Base-by-base conservation (phyloP, 2,888 invertebrate species). In the Limnephilus auricula region DNA sequence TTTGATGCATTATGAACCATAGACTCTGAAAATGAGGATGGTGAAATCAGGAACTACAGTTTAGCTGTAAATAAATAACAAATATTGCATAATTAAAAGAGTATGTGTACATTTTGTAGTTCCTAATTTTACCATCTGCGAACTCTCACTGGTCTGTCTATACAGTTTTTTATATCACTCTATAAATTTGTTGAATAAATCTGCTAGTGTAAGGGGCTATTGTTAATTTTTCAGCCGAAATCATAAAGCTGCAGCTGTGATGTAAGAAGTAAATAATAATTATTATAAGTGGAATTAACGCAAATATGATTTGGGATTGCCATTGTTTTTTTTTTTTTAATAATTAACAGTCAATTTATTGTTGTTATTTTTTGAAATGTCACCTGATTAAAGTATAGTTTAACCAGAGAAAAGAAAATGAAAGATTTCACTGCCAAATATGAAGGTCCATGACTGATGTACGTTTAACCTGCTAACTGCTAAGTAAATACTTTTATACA, bases 191-290 rank as follows among this genome's bases (percentile, higher is more conserved):
- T 25, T n/a, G 6, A 65, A 9, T 65, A 65, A 65, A 65, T 65
- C 65, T 65, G 65, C 25, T n/a, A 65, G 65, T 65, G 25, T 65
- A 65, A n/a, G 25, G 65, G 65, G 65, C 25, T 65, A 65, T 65
- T 65, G 65, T 82, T 82, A 37, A 82, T 18, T 82, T 82, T 82
- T 82, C 82, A 37, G 82, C 82, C 9, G 82, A 37, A 82, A 82
- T 25, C 32, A 82, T 82, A 37, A 82, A 82, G 82, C 82, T 34
- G 82, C 34, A 25, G 82, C 82, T 82, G 82, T 82, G 82, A 82
- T 82, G 34, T 82, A 82, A 82, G 34, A 34, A 34, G 34, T 82
- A 34, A 32, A 37, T 82, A 34, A 31, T 12, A 40, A 13, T 37
- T 9, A 50, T 65, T 65, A 65, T 65, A 65, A 25, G 9, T 18